Conservation (phyloP, 2,797 vertebrate species). For the Euphonia xanthogaster region DNA sequence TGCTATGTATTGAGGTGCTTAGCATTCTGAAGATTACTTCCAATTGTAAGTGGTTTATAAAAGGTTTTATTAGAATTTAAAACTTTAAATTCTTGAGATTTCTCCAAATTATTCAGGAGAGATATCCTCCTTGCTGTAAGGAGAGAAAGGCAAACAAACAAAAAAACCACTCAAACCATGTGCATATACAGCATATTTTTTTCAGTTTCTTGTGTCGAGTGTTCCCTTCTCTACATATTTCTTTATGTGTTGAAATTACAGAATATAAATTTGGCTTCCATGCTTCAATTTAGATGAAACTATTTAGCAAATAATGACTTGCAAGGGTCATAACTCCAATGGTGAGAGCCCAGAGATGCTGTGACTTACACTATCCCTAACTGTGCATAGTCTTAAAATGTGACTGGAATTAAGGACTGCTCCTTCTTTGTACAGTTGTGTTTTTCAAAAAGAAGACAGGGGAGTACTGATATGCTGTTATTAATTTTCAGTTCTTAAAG, state of each 20-base stretch:
- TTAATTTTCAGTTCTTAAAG: neutral
- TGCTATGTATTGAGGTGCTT: neutral
- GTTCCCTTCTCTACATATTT: neutral
- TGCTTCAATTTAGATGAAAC: neutral
- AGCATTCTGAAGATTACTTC: neutral
- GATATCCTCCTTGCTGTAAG: neutral
- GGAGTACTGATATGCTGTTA: neutral
- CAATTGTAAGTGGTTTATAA: neutral
- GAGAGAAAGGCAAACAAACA: neutral
- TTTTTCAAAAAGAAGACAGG: neutral
- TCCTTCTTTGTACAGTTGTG: neutral
- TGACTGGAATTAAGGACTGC: neutral
- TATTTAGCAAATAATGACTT: neutral
- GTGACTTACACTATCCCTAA: neutral
- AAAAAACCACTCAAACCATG: neutral
- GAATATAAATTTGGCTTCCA: neutral
- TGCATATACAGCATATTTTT: neutral
- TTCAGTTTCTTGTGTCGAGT: neutral
- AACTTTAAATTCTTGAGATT: neutral
- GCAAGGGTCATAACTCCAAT: neutral
- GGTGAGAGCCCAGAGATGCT: neutral
- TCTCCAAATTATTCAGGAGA: neutral
- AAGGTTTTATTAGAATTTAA: neutral
- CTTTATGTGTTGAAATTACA: neutral
- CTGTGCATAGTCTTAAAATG: neutral